phyloP scores from a whole-genome alignment of 2,888 invertebrate species.

The Agrochola litura region DNA sequence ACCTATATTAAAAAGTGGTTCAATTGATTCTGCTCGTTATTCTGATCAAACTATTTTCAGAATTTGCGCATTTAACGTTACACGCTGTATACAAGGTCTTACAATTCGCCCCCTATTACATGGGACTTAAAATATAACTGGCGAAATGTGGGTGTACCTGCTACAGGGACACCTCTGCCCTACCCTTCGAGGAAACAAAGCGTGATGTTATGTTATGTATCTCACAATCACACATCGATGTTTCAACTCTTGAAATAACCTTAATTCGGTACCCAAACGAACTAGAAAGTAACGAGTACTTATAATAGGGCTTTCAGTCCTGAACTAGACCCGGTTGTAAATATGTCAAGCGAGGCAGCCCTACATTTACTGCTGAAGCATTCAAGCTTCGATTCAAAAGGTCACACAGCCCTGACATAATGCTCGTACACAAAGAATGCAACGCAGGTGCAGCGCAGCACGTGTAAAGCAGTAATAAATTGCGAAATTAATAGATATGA shows the following conservation, averaged over 20 bases:
- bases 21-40: too few species aligned
- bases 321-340: conserved; percentile 35
- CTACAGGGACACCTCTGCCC: too few species aligned
- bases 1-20: too few species aligned
- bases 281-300: conserved; percentile 1
- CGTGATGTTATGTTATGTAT: too few species aligned
- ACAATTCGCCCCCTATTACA: too few species aligned
- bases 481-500: not conserved
- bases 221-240: not conserved
- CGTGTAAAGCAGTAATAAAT: not conserved
- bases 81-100: too few species aligned
- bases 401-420: conserved; percentile 19
- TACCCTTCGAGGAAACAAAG: too few species aligned
- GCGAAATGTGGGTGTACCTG: too few species aligned
- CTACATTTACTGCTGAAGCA: conserved; percentile 22
- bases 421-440: not conserved
- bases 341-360: conserved; percentile 31
- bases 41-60: too few species aligned
- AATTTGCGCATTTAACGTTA: too few species aligned
- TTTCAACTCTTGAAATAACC: not conserved
- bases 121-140: too few species aligned
- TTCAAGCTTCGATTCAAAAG: conserved; percentile 38
- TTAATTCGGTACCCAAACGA: not conserved
- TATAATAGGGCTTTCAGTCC: conserved; percentile 8
- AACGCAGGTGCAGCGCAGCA: not conserved